phyloP scores from a whole-genome alignment of 2,888 invertebrate species.

The Metopia argyrocephala region DNA sequence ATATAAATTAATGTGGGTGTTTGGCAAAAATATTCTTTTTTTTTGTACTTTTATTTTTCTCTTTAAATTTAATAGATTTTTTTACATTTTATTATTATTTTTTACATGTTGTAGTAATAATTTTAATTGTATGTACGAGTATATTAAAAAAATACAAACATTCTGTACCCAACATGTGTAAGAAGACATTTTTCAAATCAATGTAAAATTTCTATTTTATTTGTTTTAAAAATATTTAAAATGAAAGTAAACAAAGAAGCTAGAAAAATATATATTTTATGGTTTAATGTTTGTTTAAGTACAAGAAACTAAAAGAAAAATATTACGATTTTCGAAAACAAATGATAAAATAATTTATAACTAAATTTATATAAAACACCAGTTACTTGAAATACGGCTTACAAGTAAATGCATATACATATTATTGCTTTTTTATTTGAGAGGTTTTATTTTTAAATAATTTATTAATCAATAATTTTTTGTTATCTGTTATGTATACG shows the following conservation, averaged over 20 bases:
- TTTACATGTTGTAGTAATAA: not conserved
- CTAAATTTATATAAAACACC: too few relatives aligned
- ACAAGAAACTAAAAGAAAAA: not conserved
- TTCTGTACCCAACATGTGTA: constrained; percentile 44
- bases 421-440: too few relatives aligned
- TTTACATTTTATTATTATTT: not conserved
- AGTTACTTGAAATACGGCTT: too few relatives aligned
- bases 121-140: not conserved
- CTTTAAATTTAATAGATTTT: not conserved
- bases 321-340: too few relatives aligned
- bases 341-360: too few relatives aligned
- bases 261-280: constrained; percentile 30
- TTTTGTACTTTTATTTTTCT: constrained; percentile 5
- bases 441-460: too few relatives aligned
- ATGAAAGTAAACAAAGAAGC: not conserved
- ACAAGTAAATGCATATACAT: too few relatives aligned
- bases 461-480: too few relatives aligned
- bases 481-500: too few relatives aligned
- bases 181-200: constrained; percentile 59
- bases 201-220: constrained; percentile 58
- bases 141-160: constrained; percentile 5
- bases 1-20: constrained; percentile 49
- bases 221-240: constrained; percentile 8
- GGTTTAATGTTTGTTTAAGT: constrained; percentile 12
- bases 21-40: not conserved